phyloP scores from a whole-genome alignment of 2,797 vertebrate species.

The Psittacula derbiana region DNA sequence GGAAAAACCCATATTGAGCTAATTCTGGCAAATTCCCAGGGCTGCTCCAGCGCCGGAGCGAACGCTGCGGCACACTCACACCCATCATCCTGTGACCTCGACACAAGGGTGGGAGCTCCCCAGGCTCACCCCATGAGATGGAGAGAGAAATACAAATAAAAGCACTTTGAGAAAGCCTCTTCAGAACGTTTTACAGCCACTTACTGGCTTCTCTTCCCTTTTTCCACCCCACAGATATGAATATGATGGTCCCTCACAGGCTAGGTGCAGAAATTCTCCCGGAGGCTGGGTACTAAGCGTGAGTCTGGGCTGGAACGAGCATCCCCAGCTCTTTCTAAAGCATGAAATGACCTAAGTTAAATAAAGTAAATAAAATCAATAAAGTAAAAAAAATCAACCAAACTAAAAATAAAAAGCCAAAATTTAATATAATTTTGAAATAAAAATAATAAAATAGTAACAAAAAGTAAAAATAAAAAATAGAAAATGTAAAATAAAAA shows the following conservation, averaged over 20 bases:
- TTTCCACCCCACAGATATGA: accelerated
- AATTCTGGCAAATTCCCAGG: not conserved
- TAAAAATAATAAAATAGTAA: not conserved
- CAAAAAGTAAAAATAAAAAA: not conserved
- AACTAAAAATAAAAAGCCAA: not conserved
- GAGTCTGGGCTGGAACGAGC: not conserved
- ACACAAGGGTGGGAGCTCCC: accelerated
- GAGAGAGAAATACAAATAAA: not conserved
- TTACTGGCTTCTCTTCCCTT: not conserved
- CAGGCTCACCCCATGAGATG: accelerated
- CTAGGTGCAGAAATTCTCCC: not conserved
- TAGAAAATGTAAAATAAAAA: not conserved
- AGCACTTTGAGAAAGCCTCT: not conserved
- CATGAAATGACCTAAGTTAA: not conserved
- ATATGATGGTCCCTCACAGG: not conserved
- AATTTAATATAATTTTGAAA: not conserved
- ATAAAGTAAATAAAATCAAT: not conserved
- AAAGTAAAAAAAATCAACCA: not conserved
- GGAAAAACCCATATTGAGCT: not conserved
- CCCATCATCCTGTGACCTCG: accelerated
- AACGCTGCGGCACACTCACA: accelerated
- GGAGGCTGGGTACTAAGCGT: accelerated
- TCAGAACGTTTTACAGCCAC: not conserved
- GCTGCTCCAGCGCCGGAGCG: accelerated
- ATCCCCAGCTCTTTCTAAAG: not conserved